A percentile compares a stretch with the other conserved stretches of the same genome.
phyloP scores from a whole-genome alignment of 92 coral and sea anemone species.

The Epizoanthus ramosus region DNA sequence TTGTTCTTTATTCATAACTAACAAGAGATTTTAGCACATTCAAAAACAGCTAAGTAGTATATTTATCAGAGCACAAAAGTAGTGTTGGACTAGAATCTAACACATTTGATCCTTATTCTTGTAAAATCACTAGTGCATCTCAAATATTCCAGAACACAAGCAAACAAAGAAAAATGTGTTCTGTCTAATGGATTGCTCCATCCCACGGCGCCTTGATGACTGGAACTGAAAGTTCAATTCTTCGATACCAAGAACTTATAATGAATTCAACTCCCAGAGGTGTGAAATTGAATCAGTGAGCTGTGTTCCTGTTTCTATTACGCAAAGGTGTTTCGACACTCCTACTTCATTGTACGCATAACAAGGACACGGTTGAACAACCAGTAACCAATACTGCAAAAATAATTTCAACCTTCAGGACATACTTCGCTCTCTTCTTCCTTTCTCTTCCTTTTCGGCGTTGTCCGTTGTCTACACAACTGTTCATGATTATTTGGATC shows the following conservation, averaged over 20 bases:
- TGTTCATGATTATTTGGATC: constrained; percentile 15
- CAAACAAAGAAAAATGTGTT: neutral
- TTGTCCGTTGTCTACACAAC: neutral
- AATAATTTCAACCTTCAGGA: constrained; percentile 4
- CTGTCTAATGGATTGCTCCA: neutral
- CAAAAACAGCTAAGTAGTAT: neutral
- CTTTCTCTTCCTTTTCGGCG: constrained; percentile 1
- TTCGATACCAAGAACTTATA: constrained; percentile 5
- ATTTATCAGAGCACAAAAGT: neutral
- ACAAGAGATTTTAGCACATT: constrained; percentile 12
- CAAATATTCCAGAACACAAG: neutral
- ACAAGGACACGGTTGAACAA: constrained; percentile 8
- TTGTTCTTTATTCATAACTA: constrained; percentile 22
- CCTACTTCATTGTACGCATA: constrained; percentile 4
- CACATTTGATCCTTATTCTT: no score
- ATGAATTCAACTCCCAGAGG: constrained; percentile 23
- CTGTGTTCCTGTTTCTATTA: constrained; percentile 10
- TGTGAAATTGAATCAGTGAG: constrained; percentile 8
- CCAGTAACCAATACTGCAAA: neutral
- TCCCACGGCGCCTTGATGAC: constrained; percentile 27
- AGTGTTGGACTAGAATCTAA: neutral
- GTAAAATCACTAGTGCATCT: no score
- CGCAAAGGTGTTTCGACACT: neutral
- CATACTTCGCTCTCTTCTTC: no score
- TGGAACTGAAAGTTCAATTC: neutral